These are phyloP conservation scores for Centruroides sculpturatus DNA, from an alignment of 1,140 invertebrate genomes.

Conservation along the genomic window DNA sequence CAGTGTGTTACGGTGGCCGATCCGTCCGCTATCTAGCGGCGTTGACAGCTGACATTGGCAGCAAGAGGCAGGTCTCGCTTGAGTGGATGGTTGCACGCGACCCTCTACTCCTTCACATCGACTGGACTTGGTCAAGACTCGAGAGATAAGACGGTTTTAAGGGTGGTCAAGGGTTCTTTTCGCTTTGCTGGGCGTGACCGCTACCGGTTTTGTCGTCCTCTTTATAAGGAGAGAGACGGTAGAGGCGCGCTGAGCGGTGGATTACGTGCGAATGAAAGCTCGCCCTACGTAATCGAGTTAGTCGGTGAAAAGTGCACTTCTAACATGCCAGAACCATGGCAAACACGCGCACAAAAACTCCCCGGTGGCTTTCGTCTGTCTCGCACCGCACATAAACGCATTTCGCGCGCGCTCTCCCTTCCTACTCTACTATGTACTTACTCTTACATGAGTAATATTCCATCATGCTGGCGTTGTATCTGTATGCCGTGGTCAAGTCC, in stretches of 20 bases:
- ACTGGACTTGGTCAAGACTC: neutral
- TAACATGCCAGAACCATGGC: neutral
- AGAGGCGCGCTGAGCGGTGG: neutral
- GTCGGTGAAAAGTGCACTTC: neutral
- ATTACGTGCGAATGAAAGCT: neutral
- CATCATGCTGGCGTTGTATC: slow-evolving; percentile 97
- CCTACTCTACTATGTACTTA: slow-evolving; percentile 14
- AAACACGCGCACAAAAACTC: neutral
- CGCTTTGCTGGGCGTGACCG: neutral
- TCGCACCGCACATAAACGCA: too few species aligned
- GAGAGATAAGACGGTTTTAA: neutral
- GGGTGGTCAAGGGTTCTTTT: neutral
- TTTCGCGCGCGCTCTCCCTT: too few species aligned
- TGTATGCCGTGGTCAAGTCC: slow-evolving; percentile 82
- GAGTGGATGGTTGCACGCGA: neutral
- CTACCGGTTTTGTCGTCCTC: neutral
- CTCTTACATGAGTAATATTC: slow-evolving; percentile 94
- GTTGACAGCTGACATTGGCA: neutral
- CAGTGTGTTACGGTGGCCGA: neutral
- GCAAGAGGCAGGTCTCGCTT: neutral
- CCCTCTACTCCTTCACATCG: neutral
- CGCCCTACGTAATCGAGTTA: slow-evolving; percentile 1
- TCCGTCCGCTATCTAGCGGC: neutral
- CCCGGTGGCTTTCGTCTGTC: too few species aligned
- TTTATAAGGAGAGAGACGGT: neutral